Evolutionary conservation across 2,888 invertebrate species (phyloP), one percentile per base, ranked within the genome.

Genomic region (Catocala fraxini): DNA sequence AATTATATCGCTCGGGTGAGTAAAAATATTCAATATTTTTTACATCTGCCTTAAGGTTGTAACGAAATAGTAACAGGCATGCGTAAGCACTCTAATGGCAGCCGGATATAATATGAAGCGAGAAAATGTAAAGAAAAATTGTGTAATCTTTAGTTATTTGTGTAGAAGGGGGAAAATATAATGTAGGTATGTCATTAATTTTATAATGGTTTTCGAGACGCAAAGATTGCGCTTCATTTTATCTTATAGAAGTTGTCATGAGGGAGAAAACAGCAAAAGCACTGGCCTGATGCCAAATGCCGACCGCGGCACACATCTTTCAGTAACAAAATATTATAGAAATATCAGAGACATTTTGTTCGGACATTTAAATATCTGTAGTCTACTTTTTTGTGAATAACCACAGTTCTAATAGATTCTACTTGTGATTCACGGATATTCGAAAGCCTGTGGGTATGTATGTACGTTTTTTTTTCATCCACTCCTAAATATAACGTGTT

Each of bases 241-340:
- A 86, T 89, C 84, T 85, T 75, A 82, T 79, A 87, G 82, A 84
- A 90, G 80, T 87, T 92, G 89, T 90, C 90, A 85, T 84, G 83
- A 86, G 84, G 85, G 86, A 89, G 89, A 89, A 86, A 89, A 90
- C 91, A 90, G 88, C 89, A 87, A 86, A 87, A 86, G 83, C 75
- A 89, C 91, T 93, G 93, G 93, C 89, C 79, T 82, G 73, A 70
- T 88, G 93, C 93, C 93, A 93, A 92, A 84, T 85, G 73, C 84
- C 88, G 83, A 88, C 86, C 85, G 87, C 87, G 89, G 79, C 87
- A 85, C 89, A 89, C 85, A 89, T 91, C 87, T 89, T 88, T 85
- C 85, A 81, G 82, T 83, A 83, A 87, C 86, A 87, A 88, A 89
- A 91, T 90, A 89, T 89, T 90, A 89, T 81, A 86, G 83, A 90